Percentiles rank a stretch among this genome's conserved stretches.
Conservation (phyloP, 2,113 vertebrate species). For the Antechinus flavipes region DNA sequence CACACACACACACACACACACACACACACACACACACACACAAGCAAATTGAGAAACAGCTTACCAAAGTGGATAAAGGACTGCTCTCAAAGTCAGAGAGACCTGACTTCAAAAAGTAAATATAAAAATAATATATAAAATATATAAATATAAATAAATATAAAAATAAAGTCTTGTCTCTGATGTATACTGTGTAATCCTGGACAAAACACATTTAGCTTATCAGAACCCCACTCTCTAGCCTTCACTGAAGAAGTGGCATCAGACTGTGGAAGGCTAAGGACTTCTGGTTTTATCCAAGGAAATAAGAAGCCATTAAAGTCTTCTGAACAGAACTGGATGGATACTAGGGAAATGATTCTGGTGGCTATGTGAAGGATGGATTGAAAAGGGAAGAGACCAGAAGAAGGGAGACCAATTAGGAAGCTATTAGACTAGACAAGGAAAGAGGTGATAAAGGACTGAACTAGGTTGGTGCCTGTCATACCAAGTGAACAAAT, state of each 20-base stretch:
- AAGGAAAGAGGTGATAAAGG: slow-evolving; percentile 1
- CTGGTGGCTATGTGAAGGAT: neutral
- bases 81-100: neutral
- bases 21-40: neutral
- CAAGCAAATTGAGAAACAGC: neutral
- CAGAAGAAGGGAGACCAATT: neutral
- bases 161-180: neutral
- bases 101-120: neutral
- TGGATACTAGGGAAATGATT: neutral
- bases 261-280: neutral
- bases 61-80: neutral
- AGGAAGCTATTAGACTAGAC: neutral
- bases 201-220: neutral
- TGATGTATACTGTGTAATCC: neutral
- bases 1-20: too few relatives aligned
- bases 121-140: too few relatives aligned
- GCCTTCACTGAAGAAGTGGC: neutral
- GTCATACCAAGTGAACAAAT: neutral
- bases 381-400: neutral
- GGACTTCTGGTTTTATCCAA: neutral
- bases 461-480: neutral
- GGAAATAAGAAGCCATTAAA: neutral
- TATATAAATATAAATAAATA: too few relatives aligned
- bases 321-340: neutral
- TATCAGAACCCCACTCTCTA: neutral